Percentiles rank a stretch among this genome's conserved stretches.
Evolutionary conservation across 2,113 vertebrate genomes (phyloP).

Genomic region (Varanus komodoensis): DNA sequence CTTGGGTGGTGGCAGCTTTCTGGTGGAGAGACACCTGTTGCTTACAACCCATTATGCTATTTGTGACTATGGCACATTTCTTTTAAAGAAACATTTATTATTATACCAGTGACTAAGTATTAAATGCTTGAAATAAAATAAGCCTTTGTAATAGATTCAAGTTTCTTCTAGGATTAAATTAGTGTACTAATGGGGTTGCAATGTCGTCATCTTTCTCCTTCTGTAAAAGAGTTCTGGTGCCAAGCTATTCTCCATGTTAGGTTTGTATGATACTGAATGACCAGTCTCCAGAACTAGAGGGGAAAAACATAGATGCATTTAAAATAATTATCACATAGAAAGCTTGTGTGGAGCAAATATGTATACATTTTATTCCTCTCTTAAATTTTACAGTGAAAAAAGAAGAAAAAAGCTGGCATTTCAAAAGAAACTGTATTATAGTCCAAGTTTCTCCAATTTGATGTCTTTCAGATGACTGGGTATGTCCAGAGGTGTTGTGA

Average conservation of each 20-base stretch:
- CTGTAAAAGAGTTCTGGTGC: not conserved
- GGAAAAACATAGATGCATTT: not conserved
- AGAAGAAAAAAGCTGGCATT: not conserved
- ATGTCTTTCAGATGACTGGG: too few relatives aligned
- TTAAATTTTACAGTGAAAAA: not conserved
- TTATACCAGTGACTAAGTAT: not conserved
- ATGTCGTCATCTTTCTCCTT: not conserved
- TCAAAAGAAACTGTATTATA: not conserved
- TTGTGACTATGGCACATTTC: too few relatives aligned
- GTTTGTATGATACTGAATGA: not conserved
- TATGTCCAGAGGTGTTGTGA: too few relatives aligned
- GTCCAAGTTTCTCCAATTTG: not conserved
- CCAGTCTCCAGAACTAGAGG: not conserved
- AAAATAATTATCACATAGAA: not conserved
- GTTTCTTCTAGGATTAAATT: too few relatives aligned
- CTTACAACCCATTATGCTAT: not conserved
- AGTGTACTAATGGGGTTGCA: not conserved
- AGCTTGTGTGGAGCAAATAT: not conserved
- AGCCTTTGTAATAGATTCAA: not conserved
- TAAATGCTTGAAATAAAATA: not conserved
- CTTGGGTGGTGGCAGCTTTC: too few relatives aligned
- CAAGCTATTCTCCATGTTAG: not conserved
- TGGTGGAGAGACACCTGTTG: too few relatives aligned
- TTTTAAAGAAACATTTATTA: not conserved
- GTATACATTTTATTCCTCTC: not conserved